phyloP scores from a whole-genome alignment of 2,888 invertebrate genomes.

The Temnothorax rugatulus region DNA sequence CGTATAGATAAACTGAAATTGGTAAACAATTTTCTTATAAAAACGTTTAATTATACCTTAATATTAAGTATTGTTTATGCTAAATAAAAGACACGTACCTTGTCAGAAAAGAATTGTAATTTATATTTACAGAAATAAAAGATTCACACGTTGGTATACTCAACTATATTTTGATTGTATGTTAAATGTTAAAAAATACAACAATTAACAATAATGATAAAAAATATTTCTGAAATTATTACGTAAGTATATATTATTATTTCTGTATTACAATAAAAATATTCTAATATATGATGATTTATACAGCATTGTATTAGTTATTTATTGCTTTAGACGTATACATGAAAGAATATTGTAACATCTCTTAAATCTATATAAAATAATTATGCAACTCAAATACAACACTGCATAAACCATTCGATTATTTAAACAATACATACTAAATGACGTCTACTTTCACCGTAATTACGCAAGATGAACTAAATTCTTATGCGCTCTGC shows the following conservation, averaged over 20 bases:
- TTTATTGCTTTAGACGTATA: not conserved
- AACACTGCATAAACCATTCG: not conserved
- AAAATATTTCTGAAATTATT: not conserved
- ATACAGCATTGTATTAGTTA: not conserved
- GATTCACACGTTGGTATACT: not conserved
- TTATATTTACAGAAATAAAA: not conserved
- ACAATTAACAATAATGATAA: not conserved
- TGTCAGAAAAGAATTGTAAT: not conserved
- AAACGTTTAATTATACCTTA: not conserved
- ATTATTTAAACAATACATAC: not conserved
- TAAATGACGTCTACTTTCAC: not conserved
- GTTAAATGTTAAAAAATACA: not conserved
- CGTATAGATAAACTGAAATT: constrained; percentile 1
- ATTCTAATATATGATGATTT: not conserved
- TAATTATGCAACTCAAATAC: not conserved
- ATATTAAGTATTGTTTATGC: not conserved
- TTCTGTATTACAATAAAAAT: not conserved
- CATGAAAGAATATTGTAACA: not conserved
- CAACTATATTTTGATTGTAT: not conserved
- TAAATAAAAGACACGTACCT: not conserved
- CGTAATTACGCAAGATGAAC: not conserved
- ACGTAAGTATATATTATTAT: not conserved
- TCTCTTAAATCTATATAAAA: not conserved
- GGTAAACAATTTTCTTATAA: not conserved
- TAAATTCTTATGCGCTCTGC: not conserved